Evolutionary conservation across 2,888 invertebrate genomes (phyloP), one percentile per base, ranked within the genome.

Genomic region (Drosophila tanythrix): DNA sequence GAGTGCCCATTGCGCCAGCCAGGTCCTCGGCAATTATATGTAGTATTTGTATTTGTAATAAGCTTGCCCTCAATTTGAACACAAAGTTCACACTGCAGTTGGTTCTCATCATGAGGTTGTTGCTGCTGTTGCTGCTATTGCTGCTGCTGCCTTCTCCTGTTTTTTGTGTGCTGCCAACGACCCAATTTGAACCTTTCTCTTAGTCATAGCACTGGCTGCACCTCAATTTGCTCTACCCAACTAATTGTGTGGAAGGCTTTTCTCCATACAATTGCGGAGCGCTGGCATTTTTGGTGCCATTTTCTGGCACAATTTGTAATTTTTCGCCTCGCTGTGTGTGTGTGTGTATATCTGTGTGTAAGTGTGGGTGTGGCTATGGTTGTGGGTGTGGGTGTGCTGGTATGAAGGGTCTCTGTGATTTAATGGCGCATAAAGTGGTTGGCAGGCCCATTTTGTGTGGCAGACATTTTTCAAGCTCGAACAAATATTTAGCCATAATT

Each of bases 241-340:
- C 83, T 91, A 90, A 86, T 90, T 90, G 90, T 81, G 88, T 86
- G 91, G 82, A 91, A 90, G 82, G 81, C 55, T 67, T 72, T 65
- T 53, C 59, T 27, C 15, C 51, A 36, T 40, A 58, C 55, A 67
- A 65, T 56, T 63, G 65, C 50, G 36, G 58, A 31, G 15, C 29
- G 55, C 43, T 74, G 76, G 59, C 74, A 76, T 74, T 76, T 76
- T 79, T 68, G 71, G 81, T 69, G 76, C 70, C 75, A 79, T 76
- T 76, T 68, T 70, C 74, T 71, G 73, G 63, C 76, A 67, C 76
- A 71, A 70, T 72, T 73, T 76, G 79, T 72, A 81, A 78, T 69
- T 72, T 76, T 78, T 71, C 58, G 76, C 64, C 53, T 63, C 62
- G 43, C 40, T 64, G 38, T 67, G 51, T 43, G 55, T 52, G 40